Conservation (phyloP, 1,140 invertebrate species). For the Trichomalopsis sarcophagae region DNA sequence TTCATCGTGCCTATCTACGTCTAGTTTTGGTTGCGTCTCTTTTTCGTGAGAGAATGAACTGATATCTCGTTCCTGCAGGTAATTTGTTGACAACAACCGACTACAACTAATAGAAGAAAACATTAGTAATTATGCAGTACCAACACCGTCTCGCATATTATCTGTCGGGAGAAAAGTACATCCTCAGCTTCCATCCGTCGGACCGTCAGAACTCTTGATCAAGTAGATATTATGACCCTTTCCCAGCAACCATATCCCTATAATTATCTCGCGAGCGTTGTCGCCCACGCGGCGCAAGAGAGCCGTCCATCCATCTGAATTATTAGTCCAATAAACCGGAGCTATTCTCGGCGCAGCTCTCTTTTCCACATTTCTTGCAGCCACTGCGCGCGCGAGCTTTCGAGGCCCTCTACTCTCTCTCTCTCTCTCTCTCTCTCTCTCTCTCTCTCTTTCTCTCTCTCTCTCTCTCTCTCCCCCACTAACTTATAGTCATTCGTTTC, state of each 20-base stretch:
- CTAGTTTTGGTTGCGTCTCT: neutral
- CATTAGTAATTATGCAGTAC: too few relatives aligned
- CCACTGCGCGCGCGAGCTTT: neutral
- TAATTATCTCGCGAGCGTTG: slow-evolving; percentile 61
- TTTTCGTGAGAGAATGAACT: neutral
- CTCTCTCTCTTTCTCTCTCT: neutral
- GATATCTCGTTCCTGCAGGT: too few relatives aligned
- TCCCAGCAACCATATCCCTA: slow-evolving; percentile 43
- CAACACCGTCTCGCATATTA: too few relatives aligned
- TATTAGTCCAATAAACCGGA: slow-evolving; percentile 60
- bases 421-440: slow-evolving; percentile 26
- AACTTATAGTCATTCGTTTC: neutral
- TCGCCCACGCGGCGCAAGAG: slow-evolving; percentile 52
- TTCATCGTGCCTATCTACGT: neutral
- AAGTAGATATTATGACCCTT: neutral
- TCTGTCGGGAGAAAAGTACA: too few relatives aligned
- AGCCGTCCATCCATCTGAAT: slow-evolving; percentile 51
- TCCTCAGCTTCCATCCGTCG: neutral
- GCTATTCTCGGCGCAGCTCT: slow-evolving; percentile 50
- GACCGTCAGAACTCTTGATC: neutral
- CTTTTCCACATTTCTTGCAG: slow-evolving; percentile 6
- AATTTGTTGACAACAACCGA: too few relatives aligned
- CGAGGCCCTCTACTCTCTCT: neutral
- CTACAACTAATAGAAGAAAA: too few relatives aligned
- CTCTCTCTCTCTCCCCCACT: neutral